These are phyloP conservation scores for Rhyzopertha dominica DNA, from an alignment of 1,140 invertebrate genomes.

Conservation along the genomic window DNA sequence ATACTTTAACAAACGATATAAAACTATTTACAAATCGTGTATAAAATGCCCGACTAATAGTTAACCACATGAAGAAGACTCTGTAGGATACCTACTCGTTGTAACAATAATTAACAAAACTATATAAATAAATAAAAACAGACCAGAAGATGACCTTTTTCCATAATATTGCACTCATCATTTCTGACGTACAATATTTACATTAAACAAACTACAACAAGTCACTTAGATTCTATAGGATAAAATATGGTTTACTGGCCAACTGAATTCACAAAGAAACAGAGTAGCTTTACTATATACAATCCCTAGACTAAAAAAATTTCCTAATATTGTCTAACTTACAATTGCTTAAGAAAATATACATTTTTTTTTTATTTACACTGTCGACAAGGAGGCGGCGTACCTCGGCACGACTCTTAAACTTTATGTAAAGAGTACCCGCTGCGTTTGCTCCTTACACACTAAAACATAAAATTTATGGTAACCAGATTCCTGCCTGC, in stretches of 20 bases:
- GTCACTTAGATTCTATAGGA: constrained; percentile 6
- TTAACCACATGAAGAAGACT: constrained; percentile 7
- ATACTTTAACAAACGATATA: constrained; percentile 13
- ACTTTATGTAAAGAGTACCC: constrained; percentile 26
- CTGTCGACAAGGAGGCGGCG: too few relatives aligned
- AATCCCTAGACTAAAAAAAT: constrained; percentile 2
- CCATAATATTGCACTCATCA: constrained; percentile 31
- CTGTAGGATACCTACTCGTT: constrained; percentile 2
- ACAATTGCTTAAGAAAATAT: too few relatives aligned
- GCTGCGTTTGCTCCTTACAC: constrained; percentile 22
- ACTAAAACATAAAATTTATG: constrained; percentile 30
- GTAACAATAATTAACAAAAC: constrained; percentile 2
- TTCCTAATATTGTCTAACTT: too few relatives aligned
- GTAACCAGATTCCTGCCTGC: constrained; percentile 18
- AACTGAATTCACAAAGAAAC: constrained; percentile 18
- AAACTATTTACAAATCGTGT: constrained; percentile 23
- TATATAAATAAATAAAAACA: constrained; percentile 17
- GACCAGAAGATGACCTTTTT: constrained; percentile 9
- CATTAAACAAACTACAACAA: constrained; percentile 10
- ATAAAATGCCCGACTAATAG: constrained; percentile 30
- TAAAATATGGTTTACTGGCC: constrained; percentile 28
- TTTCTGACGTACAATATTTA: constrained; percentile 13
- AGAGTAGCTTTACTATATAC: constrained; percentile 14
- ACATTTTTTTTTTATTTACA: too few relatives aligned
- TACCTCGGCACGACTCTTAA: not conserved